Base-by-base conservation (phyloP, 1,140 invertebrate species). In the Coelopa frigida region DNA sequence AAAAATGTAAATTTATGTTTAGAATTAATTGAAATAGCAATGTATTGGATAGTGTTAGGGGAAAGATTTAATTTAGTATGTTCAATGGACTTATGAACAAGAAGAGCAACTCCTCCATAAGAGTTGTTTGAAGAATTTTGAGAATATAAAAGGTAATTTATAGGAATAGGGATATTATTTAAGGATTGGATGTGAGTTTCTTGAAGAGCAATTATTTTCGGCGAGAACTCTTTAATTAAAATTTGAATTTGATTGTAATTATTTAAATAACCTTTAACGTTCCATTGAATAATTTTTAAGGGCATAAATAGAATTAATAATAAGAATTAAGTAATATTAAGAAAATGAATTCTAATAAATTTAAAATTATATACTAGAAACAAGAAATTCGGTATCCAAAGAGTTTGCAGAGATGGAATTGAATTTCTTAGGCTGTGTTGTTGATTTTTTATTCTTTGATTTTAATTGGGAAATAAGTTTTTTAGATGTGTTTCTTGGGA, bases 211-310 rank as follows among this genome's bases (percentile, higher is more conserved):
- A 42, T 11, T 24, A 42, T 42, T 12, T 42, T 26, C 20, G 40
- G 22, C 3, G 18, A 14, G n/a, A 4, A 27, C 11, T 42, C 22
- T 6, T 7, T 22, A 27, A 42, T 26, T 24, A 42, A 18, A 27
- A 42, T 11, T 24, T 29, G 26, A 12, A 42, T 10, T 10, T 41
- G 7, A 5, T 14, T 23, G n/a, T 24, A 41, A 24, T 41, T 41
- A 24, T 41, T 41, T 4, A 5, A 21, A n/a, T 41, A 23, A 2
- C 38, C 38, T 5, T 20, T 15, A 8, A 41, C 26, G 17, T 41
- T 41, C 40, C 40, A 42, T 14, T 42, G 40, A 27, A 42, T 5
- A 26, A 42, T 42, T 6, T 29, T 42, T 23, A 41, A 23, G 8
- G 10, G 11, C 40, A 42, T 42, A 7, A 24, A 12, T 5, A 10